Evolutionary conservation across 2,888 invertebrate species (phyloP).

Genomic region (Zygothrica quintamaculata): DNA sequence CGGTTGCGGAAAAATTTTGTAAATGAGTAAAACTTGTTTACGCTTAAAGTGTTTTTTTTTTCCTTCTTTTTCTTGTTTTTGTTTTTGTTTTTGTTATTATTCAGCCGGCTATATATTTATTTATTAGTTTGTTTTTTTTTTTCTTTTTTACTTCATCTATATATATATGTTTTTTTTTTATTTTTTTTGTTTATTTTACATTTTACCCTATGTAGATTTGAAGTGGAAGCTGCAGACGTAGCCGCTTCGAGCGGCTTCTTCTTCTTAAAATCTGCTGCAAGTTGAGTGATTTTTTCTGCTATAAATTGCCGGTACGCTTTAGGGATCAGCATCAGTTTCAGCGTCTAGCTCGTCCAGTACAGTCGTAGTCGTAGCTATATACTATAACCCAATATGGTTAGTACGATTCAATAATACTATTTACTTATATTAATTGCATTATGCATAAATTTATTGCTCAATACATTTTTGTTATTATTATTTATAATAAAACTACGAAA

Average conservation of each 20-base stretch:
- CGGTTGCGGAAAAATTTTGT: slow-evolving; percentile 68
- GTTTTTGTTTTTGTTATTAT: slow-evolving; percentile 24
- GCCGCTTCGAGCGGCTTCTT: slow-evolving; percentile 27
- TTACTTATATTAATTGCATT: not conserved
- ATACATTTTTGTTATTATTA: no score
- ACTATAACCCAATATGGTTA: slow-evolving; percentile 78
- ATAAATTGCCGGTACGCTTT: slow-evolving; percentile 80
- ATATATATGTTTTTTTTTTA: slow-evolving; percentile 24
- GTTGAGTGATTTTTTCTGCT: slow-evolving; percentile 67
- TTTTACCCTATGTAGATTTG: slow-evolving; percentile 36
- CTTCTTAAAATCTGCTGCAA: slow-evolving; percentile 52
- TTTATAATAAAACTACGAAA: not conserved
- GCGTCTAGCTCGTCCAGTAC: slow-evolving; percentile 79
- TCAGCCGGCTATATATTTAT: slow-evolving; percentile 40
- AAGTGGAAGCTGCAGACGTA: slow-evolving; percentile 50
- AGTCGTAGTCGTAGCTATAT: slow-evolving; percentile 63
- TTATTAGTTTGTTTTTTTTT: slow-evolving; percentile 26
- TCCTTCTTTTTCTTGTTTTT: slow-evolving; percentile 39
- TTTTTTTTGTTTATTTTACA: slow-evolving; percentile 12
- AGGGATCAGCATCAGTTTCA: slow-evolving; percentile 83
- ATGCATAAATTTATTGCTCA: no score
- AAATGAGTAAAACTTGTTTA: slow-evolving; percentile 80
- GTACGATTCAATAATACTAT: slow-evolving; percentile 45
- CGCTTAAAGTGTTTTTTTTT: no score
- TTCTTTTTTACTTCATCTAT: slow-evolving; percentile 6